Conservation (phyloP, 2,888 invertebrate genomes). For the Nemotelus nigrinus region DNA sequence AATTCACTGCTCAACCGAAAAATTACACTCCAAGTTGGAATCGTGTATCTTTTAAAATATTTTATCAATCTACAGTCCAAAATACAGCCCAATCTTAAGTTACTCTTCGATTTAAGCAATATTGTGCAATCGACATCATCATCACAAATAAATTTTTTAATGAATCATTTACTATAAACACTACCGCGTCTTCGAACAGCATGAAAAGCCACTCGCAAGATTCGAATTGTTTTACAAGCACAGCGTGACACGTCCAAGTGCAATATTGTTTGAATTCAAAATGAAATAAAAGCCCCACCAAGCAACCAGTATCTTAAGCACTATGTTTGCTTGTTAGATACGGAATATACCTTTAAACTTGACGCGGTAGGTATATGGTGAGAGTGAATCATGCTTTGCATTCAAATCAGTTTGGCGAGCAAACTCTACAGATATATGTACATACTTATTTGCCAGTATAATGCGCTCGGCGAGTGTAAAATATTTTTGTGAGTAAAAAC, state of each 20-base stretch:
- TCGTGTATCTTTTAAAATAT: no score
- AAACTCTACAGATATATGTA: neutral
- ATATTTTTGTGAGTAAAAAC: neutral
- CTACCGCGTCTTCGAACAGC: neutral
- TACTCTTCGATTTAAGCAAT: neutral
- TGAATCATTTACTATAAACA: neutral
- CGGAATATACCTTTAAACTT: no score
- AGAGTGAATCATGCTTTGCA: conserved; percentile 37
- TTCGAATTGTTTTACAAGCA: neutral
- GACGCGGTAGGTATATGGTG: neutral
- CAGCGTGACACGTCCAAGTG: no score
- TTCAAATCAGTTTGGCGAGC: conserved; percentile 13
- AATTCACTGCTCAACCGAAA: no score
- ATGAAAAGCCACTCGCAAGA: neutral
- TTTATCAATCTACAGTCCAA: no score
- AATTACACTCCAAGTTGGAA: no score
- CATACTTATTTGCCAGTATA: conserved; percentile 10
- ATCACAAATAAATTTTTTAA: neutral
- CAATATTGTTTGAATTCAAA: neutral
- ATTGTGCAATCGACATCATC: neutral
- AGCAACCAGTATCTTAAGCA: no score
- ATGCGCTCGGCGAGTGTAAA: neutral
- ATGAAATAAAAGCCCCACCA: neutral
- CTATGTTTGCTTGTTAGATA: no score
- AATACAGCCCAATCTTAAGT: neutral